phyloP scores from a whole-genome alignment of 2,797 vertebrate species.

The Onychomys arenicola region DNA sequence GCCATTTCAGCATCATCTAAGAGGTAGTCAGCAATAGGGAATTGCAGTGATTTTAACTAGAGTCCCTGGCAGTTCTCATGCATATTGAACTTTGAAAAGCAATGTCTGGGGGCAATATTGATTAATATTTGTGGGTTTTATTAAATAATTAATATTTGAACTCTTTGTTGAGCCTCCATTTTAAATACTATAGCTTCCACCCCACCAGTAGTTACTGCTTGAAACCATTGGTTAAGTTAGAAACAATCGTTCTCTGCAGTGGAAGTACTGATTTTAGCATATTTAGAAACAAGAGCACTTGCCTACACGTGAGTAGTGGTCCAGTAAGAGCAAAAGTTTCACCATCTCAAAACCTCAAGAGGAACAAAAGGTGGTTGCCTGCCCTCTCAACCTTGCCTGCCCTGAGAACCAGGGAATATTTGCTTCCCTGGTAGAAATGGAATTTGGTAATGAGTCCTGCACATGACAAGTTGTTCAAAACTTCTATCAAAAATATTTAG shows the following conservation, averaged over 20 bases:
- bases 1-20: not conserved
- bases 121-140: not conserved
- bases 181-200: not conserved
- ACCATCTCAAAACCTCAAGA: not conserved
- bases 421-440: not conserved
- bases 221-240: not conserved
- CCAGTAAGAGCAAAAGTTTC: not conserved
- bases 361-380: not conserved
- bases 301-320: not conserved
- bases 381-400: not conserved
- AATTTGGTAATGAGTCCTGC: not conserved
- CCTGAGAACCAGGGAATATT: not conserved
- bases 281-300: not conserved
- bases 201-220: not conserved
- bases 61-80: not conserved
- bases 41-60: not conserved
- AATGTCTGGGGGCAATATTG: not conserved
- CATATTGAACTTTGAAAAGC: not conserved
- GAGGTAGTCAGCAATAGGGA: not conserved
- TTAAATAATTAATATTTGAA: not conserved
- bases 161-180: not conserved
- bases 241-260: not conserved
- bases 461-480: not conserved
- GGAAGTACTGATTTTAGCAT: not conserved
- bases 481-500: conserved; percentile 13